A percentile compares a stretch with the other conserved stretches of the same genome.
phyloP scores from a whole-genome alignment of 2,797 vertebrate genomes.

The Hoplostethus mediterraneus region DNA sequence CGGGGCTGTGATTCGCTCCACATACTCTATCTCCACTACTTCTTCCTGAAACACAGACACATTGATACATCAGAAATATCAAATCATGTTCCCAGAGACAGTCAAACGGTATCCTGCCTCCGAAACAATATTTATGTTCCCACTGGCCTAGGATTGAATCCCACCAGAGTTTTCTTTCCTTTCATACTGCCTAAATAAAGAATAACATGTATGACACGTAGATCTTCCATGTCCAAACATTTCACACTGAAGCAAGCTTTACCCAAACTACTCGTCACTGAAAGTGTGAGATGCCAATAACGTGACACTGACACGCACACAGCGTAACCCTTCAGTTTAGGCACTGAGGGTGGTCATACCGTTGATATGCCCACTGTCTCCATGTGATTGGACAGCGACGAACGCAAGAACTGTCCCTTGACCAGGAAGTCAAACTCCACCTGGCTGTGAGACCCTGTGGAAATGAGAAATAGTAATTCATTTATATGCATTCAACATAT shows the following conservation, averaged over 20 bases:
- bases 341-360: conserved; percentile 72
- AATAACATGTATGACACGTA: too few species aligned
- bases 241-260: too few species aligned
- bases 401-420: conserved; percentile 93
- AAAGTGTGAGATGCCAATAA: not conserved
- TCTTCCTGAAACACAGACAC: conserved; percentile 89
- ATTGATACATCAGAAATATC: not conserved
- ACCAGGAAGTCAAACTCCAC: conserved; percentile 99
- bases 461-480: conserved; percentile 16
- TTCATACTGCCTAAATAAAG: too few species aligned
- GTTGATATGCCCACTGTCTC: conserved; percentile 93
- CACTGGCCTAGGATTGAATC: too few species aligned
- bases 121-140: too few species aligned
- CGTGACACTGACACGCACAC: not conserved
- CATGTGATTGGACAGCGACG: conserved; percentile 90
- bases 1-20: conserved; percentile 93
- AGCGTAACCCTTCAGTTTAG: not conserved
- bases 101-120: too few species aligned
- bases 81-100: not conserved
- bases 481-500: too few species aligned
- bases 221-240: too few species aligned
- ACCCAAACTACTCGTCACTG: too few species aligned
- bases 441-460: conserved; percentile 89
- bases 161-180: too few species aligned
- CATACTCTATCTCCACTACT: conserved; percentile 96